A percentile compares a stretch with the other conserved stretches of the same genome.
Conservation (phyloP, 2,797 vertebrate species). For the Monodelphis domestica region DNA sequence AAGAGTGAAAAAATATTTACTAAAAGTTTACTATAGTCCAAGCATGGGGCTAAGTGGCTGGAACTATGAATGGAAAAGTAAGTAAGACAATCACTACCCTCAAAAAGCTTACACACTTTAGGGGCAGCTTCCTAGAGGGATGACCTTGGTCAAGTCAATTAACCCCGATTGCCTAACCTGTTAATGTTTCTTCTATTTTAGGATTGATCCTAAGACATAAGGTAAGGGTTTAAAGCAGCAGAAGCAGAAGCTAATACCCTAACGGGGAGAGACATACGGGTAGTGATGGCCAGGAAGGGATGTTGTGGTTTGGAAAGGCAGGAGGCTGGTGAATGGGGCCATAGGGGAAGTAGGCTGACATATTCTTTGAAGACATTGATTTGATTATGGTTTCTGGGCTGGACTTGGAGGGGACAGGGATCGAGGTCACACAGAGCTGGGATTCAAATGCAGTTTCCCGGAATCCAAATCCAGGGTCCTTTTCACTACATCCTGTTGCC, state of each 20-base stretch:
- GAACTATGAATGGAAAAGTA: not conserved
- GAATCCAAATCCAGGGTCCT: not conserved
- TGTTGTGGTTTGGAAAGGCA: not conserved
- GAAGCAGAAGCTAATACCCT: not conserved
- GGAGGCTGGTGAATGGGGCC: not conserved
- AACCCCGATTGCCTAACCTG: too few relatives aligned
- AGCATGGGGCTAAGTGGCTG: not conserved
- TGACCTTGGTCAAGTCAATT: too few relatives aligned
- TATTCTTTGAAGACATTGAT: not conserved
- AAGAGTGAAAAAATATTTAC: not conserved
- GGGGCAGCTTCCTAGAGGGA: too few relatives aligned
- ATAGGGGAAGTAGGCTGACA: not conserved
- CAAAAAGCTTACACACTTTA: not conserved
- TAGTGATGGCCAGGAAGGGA: not conserved
- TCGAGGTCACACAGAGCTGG: not conserved
- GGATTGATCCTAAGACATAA: too few relatives aligned
- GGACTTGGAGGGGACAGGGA: not conserved
- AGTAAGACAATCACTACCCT: not conserved
- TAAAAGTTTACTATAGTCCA: not conserved
- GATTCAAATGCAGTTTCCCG: not conserved
- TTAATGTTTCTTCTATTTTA: too few relatives aligned
- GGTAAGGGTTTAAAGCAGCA: too few relatives aligned
- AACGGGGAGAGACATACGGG: not conserved
- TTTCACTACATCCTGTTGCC: not conserved
- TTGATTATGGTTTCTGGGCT: not conserved